Conservation (phyloP, 2,797 vertebrate species). For the Psittacula derbiana region DNA sequence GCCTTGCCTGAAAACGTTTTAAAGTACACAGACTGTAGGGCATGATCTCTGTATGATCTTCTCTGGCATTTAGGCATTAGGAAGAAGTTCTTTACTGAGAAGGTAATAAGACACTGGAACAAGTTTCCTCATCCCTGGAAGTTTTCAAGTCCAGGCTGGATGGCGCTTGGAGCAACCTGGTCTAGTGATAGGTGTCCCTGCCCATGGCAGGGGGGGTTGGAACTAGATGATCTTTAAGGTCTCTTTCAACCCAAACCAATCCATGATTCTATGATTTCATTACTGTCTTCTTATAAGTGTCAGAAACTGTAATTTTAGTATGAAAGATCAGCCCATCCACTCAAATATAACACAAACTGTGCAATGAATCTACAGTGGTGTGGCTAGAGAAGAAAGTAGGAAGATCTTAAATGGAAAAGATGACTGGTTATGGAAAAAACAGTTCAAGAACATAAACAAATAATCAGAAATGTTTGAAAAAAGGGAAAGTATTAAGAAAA, state of each 20-base stretch:
- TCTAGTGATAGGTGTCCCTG: neutral
- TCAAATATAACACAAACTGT: neutral
- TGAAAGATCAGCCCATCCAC: neutral
- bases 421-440: neutral
- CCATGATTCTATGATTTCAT: neutral
- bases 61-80: neutral
- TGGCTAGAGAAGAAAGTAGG: neutral
- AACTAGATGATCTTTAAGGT: neutral
- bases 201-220: neutral
- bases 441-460: neutral
- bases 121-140: neutral
- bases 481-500: neutral
- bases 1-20: neutral
- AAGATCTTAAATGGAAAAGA: neutral
- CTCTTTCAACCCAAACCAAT: neutral
- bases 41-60: fast-evolving
- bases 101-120: neutral
- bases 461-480: neutral
- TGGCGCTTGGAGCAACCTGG: neutral
- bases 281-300: fast-evolving
- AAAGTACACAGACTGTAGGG: neutral
- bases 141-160: neutral
- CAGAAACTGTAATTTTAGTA: neutral
- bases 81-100: neutral
- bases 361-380: neutral